Conservation (phyloP, 2,797 vertebrate genomes). For the Tolypeutes matacus region DNA sequence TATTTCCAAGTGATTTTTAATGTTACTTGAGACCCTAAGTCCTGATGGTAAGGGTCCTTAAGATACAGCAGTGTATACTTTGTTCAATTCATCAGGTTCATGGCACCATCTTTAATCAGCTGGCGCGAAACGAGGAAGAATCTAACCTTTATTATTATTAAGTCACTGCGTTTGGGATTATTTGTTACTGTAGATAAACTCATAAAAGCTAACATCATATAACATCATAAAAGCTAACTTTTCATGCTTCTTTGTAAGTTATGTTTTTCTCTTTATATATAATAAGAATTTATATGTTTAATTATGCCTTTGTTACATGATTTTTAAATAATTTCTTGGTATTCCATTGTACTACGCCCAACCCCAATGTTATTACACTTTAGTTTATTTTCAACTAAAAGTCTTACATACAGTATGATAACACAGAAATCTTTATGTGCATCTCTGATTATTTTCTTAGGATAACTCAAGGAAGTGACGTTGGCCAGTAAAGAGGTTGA, state of each 20-base stretch:
- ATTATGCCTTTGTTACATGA: neutral
- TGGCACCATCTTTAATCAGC: neutral
- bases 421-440: neutral
- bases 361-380: neutral
- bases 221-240: neutral
- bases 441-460: neutral
- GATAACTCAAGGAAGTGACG: neutral
- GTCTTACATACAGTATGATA: neutral
- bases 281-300: neutral
- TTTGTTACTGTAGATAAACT: neutral
- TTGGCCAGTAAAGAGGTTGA: neutral
- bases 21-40: neutral
- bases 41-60: neutral
- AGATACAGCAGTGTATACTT: neutral
- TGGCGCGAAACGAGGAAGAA: neutral
- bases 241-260: neutral
- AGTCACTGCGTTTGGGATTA: neutral
- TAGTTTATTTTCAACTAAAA: slow-evolving; percentile 18
- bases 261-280: neutral
- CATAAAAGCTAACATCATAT: neutral
- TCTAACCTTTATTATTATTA: neutral
- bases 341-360: neutral
- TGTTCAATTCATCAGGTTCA: neutral
- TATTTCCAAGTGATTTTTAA: slow-evolving; percentile 48
- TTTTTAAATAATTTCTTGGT: neutral